Percentiles rank a stretch among this genome's conserved stretches.
These are phyloP conservation scores for Drosophila asahinai DNA, from an alignment of 1,140 invertebrate species.

Conservation along the genomic window DNA sequence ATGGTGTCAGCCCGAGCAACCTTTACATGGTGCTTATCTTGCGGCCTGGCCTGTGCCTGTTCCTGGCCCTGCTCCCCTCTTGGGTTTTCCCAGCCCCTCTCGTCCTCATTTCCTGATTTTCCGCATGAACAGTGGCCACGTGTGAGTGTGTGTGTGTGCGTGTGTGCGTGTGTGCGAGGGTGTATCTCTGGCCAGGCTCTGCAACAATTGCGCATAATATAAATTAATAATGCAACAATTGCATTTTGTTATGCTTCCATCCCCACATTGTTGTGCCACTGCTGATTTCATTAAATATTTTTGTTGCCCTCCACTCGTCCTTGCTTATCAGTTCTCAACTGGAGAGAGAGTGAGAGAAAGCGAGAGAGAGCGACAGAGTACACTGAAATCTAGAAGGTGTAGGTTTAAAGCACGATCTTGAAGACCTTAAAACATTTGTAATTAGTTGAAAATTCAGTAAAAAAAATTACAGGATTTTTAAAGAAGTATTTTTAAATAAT, in stretches of 20 bases:
- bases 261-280: slow-evolving; percentile 48
- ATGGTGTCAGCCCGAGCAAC: slow-evolving; percentile 59
- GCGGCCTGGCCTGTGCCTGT: slow-evolving; percentile 46
- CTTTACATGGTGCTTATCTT: slow-evolving; percentile 71
- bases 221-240: slow-evolving; percentile 84
- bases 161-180: not conserved
- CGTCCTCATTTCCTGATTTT: slow-evolving; percentile 61
- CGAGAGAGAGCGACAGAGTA: not conserved
- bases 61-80: slow-evolving; percentile 14
- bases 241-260: slow-evolving; percentile 72
- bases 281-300: slow-evolving; percentile 83
- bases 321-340: slow-evolving; percentile 50
- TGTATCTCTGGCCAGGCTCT: slow-evolving; percentile 18
- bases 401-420: not conserved
- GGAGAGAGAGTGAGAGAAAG: not conserved
- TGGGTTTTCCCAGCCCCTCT: slow-evolving; percentile 23
- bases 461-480: not conserved
- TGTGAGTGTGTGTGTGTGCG: slow-evolving; percentile 29
- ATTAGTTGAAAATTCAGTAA: too few relatives aligned
- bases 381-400: slow-evolving; percentile 1
- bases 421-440: too few relatives aligned
- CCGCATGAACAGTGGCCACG: slow-evolving; percentile 58
- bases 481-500: not conserved
- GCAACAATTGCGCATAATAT: slow-evolving; percentile 82
- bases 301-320: slow-evolving; percentile 52